Conservation (phyloP, 2,888 invertebrate genomes). For the Blera fallax region DNA sequence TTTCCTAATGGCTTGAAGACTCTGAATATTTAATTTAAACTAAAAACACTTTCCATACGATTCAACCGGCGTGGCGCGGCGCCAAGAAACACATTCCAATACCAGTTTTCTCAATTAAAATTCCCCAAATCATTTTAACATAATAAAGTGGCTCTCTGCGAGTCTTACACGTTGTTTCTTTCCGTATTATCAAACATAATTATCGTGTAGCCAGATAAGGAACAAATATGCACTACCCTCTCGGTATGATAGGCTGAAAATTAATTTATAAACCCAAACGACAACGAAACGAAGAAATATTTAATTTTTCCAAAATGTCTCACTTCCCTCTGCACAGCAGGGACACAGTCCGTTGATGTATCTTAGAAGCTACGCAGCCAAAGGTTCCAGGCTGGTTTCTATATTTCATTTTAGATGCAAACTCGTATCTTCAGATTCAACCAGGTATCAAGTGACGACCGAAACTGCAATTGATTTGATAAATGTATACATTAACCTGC, state of each 20-base stretch:
- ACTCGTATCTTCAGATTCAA: conserved; percentile 14
- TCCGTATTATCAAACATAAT: conserved; percentile 7
- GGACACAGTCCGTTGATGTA: not conserved
- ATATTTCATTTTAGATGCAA: too few relatives aligned
- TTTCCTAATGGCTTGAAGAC: too few relatives aligned
- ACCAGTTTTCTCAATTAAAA: not conserved
- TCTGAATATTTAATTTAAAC: too few relatives aligned
- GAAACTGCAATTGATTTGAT: conserved; percentile 51
- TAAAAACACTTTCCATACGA: not conserved
- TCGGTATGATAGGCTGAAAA: conserved; percentile 8
- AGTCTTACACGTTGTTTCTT: conserved; percentile 4
- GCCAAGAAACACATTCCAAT: not conserved
- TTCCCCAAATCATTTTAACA: not conserved
- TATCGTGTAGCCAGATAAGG: not conserved
- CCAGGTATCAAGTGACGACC: conserved; percentile 42
- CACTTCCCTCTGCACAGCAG: not conserved
- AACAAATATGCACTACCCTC: not conserved
- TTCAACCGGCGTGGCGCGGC: not conserved
- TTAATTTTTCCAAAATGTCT: not conserved
- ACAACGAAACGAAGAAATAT: not conserved
- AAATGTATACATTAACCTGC: conserved; percentile 35
- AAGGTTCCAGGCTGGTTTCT: too few relatives aligned
- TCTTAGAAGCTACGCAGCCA: not conserved
- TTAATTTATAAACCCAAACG: conserved; percentile 51
- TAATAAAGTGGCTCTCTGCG: conserved; percentile 20